A percentile compares a stretch with the other conserved stretches of the same genome.
Evolutionary conservation across 2,888 invertebrate species (phyloP).

Genomic region (Parelbella ahira): DNA sequence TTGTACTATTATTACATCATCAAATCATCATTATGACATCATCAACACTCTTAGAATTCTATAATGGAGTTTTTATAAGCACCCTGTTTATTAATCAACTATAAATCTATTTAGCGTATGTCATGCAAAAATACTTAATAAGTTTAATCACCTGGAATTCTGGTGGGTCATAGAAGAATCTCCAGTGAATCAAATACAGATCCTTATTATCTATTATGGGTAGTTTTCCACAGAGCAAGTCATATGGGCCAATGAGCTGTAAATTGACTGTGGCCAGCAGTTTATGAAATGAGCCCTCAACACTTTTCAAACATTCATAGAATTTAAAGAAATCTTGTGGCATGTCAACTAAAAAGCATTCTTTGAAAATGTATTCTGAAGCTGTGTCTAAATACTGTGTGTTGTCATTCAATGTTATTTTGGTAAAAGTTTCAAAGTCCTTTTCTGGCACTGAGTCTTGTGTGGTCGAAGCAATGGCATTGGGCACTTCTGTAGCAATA

Average conservation of each 20-base stretch:
- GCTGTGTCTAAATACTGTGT: constrained; percentile 63
- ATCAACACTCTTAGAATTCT: no score
- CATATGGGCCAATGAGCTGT: constrained; percentile 92
- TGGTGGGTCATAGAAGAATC: constrained; percentile 96
- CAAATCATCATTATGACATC: no score
- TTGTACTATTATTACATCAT: no score
- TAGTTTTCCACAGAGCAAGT: constrained; percentile 86
- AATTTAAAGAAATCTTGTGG: constrained; percentile 94
- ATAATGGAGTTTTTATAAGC: no score
- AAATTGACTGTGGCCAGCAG: constrained; percentile 85
- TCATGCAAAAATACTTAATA: no score
- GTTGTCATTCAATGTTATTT: constrained; percentile 32
- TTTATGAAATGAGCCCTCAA: constrained; percentile 74
- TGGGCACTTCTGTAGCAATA: neutral
- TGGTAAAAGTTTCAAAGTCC: neutral
- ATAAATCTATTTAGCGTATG: no score
- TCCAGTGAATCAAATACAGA: constrained; percentile 90
- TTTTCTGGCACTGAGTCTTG: neutral
- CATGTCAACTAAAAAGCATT: constrained; percentile 91
- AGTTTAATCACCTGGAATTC: constrained; percentile 94
- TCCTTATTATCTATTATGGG: constrained; percentile 76
- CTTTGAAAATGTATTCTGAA: constrained; percentile 81
- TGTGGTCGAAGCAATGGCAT: neutral
- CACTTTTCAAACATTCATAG: constrained; percentile 86
- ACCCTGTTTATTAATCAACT: no score